These are phyloP conservation scores for Chelonus insularis DNA, from an alignment of 1,140 invertebrate genomes.

Conservation along the genomic window DNA sequence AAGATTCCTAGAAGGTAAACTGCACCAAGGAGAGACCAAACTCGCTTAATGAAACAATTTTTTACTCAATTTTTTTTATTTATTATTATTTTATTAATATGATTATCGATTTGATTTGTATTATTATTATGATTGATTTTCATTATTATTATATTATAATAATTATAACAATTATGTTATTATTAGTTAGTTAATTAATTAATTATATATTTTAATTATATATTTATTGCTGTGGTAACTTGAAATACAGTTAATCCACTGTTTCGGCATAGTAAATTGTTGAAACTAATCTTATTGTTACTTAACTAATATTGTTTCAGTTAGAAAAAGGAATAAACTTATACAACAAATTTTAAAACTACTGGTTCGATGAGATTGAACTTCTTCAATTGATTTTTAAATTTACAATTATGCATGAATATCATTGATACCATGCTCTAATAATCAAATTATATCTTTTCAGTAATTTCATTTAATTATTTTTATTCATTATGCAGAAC, in stretches of 20 bases:
- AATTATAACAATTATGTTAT: conserved; percentile 38
- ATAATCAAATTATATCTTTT: no score
- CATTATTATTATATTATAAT: background rate
- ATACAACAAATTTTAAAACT: no score
- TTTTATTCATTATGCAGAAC: no score
- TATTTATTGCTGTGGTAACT: conserved; percentile 47
- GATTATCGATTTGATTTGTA: conserved; percentile 23
- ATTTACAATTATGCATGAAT: no score
- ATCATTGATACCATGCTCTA: no score
- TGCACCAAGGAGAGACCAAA: conserved; percentile 57
- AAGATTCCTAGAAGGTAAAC: conserved; percentile 41
- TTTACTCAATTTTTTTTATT: conserved; percentile 44
- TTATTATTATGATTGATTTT: no score
- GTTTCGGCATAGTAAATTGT: conserved; percentile 42
- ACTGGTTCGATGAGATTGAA: no score
- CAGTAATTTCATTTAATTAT: no score
- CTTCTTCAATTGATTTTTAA: no score
- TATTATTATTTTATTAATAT: conserved; percentile 44
- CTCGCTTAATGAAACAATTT: conserved; percentile 48
- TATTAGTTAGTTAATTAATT: conserved; percentile 24
- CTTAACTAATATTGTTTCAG: conserved; percentile 45
- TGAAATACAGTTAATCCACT: conserved; percentile 34
- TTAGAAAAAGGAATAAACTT: conserved; percentile 38
- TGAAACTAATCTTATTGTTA: conserved; percentile 45
- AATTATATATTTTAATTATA: conserved; percentile 30